Evolutionary conservation across 2,888 invertebrate genomes (phyloP).

Genomic region (Cephus spinipes): DNA sequence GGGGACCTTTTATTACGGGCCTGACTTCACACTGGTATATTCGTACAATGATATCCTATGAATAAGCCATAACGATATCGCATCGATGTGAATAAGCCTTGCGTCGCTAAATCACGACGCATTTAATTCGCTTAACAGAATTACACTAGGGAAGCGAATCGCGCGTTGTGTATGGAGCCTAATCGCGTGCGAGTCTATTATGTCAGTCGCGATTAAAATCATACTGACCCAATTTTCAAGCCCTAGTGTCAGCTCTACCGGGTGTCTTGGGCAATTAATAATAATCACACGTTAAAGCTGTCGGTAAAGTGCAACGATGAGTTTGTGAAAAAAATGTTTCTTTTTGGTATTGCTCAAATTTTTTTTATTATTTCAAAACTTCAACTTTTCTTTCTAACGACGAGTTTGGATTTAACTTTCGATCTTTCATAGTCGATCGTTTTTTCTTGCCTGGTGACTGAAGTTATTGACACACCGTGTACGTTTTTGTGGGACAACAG

Average conservation of each 20-base stretch:
- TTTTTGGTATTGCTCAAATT: neutral
- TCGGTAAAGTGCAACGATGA: neutral
- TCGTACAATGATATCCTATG: neutral
- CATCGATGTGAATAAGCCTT: neutral
- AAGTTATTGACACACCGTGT: neutral
- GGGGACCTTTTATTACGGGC: neutral
- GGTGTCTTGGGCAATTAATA: neutral
- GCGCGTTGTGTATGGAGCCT: neutral
- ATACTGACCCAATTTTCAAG: conserved; percentile 5
- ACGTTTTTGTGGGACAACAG: neutral
- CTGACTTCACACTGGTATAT: neutral
- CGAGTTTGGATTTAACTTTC: neutral
- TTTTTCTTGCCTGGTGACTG: neutral
- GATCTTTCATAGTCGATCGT: neutral
- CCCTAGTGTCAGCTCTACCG: neutral
- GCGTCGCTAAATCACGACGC: neutral
- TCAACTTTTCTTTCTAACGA: neutral
- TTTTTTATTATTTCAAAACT: neutral
- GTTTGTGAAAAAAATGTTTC: neutral
- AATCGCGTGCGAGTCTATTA: conserved; percentile 6
- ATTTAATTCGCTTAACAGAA: neutral
- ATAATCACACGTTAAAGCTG: neutral
- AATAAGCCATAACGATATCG: neutral
- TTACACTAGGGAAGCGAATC: neutral
- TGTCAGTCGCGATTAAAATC: conserved; percentile 7